Base-by-base conservation (phyloP, 1,140 invertebrate species). In the Mercenaria mercenaria region DNA sequence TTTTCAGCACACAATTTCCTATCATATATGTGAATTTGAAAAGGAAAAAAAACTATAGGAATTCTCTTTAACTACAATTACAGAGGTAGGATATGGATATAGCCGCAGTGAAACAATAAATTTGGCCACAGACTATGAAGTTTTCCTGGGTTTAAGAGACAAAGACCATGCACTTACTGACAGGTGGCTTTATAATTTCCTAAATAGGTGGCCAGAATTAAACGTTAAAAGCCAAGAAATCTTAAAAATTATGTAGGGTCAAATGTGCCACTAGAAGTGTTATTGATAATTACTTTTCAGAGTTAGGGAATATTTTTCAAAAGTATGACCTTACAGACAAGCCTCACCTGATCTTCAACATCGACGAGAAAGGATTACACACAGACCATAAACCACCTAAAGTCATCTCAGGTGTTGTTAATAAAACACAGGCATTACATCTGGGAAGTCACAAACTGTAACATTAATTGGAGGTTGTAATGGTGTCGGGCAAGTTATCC, bases 321-420 rank as follows among this genome's bases (percentile, higher is more conserved):
- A n/a, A n/a, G n/a, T n/a, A n/a, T n/a, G n/a, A n/a, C 26, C 84
- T 32, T 59, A 69, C 47, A 26, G 56, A 93, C 83, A 90, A 90
- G 59, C 94, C 94, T 50, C 83, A 96, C 85, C 76, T 92, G 2
- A 74, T 96, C 96, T 50, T 94, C 94, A 15, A 91, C 0, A 87
- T 39, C 95, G 95, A n/a, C n/a, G n/a, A n/a, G n/a, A n/a, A n/a
- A n/a, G n/a, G n/a, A n/a, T n/a, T n/a, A n/a, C n/a, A n/a, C 37
- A 90, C 86, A 81, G 64, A 85, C n/a, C 79, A 67, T 39, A 67
- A 84, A 43, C 82, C 64, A n/a, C 11, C 61, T 23, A 47, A 67
- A 8, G 41, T 84, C 0, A 41, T 84, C 23, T 13, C 59, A 41
- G 56, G 59, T 11, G 39, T 41, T 11, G 11, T 34, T 43, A 32